These are phyloP conservation scores for Delphinus delphis DNA, from an alignment of 2,113 vertebrate genomes.

Conservation along the genomic window DNA sequence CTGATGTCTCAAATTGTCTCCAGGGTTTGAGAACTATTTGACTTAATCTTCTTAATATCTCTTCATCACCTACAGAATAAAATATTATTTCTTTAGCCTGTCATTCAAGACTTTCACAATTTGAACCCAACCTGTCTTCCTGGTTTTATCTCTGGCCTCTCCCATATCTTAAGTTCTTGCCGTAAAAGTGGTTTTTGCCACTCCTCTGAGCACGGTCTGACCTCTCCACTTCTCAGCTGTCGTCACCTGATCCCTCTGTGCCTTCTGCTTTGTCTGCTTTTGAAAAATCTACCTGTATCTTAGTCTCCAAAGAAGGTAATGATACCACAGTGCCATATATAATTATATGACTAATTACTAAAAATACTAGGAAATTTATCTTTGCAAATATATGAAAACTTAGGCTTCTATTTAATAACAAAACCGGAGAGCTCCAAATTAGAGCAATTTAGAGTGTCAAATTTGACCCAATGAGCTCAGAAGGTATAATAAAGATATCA, in stretches of 20 bases:
- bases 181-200: not conserved
- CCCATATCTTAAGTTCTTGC: not conserved
- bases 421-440: constrained; percentile 62
- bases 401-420: constrained; percentile 68
- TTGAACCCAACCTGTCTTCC: not conserved
- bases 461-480: constrained; percentile 62
- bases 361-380: constrained; percentile 60
- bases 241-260: not conserved
- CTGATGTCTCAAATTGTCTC: not conserved
- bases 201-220: not conserved
- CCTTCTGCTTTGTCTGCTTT: not conserved
- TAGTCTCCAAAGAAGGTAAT: constrained; percentile 33
- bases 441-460: constrained; percentile 76
- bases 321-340: not conserved
- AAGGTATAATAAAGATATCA: constrained; percentile 73
- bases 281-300: constrained; percentile 15
- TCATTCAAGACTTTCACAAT: constrained; percentile 42
- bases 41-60: constrained; percentile 52
- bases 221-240: not conserved
- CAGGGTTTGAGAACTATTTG: not conserved
- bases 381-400: constrained; percentile 58
- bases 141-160: constrained; percentile 18
- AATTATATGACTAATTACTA: constrained; percentile 61
- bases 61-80: constrained; percentile 8
- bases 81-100: constrained; percentile 33